phyloP scores from a whole-genome alignment of 1,140 invertebrate species.

The Zaprionus capensis region DNA sequence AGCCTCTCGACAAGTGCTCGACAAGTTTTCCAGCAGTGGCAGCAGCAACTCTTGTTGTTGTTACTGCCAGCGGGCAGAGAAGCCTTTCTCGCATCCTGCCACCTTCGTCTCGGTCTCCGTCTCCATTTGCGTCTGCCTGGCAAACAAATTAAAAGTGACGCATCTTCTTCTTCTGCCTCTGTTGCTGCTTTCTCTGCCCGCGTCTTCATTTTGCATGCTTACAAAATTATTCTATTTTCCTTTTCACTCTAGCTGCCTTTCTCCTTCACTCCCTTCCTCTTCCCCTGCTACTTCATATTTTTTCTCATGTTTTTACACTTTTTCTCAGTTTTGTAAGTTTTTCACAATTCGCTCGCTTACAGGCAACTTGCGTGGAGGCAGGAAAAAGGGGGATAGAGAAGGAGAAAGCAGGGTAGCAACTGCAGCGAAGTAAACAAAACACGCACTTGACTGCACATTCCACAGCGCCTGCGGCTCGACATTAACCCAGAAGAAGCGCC shows the following conservation, averaged over 20 bases:
- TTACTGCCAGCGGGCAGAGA: constrained; percentile 33
- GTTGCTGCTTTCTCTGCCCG: constrained; percentile 1
- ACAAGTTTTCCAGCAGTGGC: constrained; percentile 52
- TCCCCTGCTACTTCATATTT: neutral
- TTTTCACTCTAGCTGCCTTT: neutral
- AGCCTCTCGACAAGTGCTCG: constrained; percentile 62
- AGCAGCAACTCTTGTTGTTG: constrained; percentile 37
- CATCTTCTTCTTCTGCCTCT: constrained; percentile 38
- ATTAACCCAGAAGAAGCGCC: constrained; percentile 54
- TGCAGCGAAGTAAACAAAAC: constrained; percentile 45
- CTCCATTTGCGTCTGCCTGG: constrained; percentile 27
- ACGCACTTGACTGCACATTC: constrained; percentile 39
- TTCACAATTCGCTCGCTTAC: constrained; percentile 4
- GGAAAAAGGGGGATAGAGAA: neutral
- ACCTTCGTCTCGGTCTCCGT: neutral
- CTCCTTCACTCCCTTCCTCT: neutral
- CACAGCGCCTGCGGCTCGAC: constrained; percentile 44
- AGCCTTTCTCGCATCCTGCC: neutral
- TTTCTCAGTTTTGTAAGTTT: constrained; percentile 7
- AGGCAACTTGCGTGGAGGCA: neutral
- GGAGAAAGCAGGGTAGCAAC: neutral
- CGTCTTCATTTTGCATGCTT: constrained; percentile 14
- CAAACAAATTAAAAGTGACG: constrained; percentile 81
- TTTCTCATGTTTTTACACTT: constrained; percentile 11
- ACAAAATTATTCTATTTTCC: constrained; percentile 7